Evolutionary conservation across 2,113 vertebrate species (phyloP).

Genomic region (Melanotaenia duboulayi): DNA sequence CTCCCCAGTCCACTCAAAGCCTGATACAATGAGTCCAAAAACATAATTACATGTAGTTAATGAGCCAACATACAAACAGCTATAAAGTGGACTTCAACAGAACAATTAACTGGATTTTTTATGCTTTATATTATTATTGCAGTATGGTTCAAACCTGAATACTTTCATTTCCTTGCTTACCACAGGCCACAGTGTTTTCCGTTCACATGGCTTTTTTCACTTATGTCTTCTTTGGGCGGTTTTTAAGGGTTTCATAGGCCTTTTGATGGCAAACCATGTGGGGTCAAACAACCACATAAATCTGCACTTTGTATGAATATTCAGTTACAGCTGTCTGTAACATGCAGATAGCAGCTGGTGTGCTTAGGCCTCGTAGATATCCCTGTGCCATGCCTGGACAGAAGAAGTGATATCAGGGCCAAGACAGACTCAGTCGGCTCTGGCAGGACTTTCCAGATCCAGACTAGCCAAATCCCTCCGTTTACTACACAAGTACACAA

Average conservation of each 20-base stretch:
- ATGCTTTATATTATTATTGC: background rate
- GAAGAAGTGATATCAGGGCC: slow-evolving; percentile 72
- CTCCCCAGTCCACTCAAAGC: background rate
- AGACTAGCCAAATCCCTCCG: slow-evolving; percentile 46
- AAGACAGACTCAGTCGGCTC: slow-evolving; percentile 46
- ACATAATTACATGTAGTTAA: slow-evolving; percentile 29
- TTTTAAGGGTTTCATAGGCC: slow-evolving; percentile 36
- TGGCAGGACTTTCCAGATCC: slow-evolving; percentile 34
- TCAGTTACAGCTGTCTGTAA: slow-evolving; percentile 80
- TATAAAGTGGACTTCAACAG: background rate
- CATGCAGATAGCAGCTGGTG: slow-evolving; percentile 78
- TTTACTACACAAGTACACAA: slow-evolving; percentile 29
- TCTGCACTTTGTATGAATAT: slow-evolving; percentile 80
- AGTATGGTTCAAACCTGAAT: background rate
- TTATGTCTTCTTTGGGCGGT: slow-evolving; percentile 21
- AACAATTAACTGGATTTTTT: background rate
- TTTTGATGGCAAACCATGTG: slow-evolving; percentile 29
- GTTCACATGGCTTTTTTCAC: slow-evolving; percentile 8
- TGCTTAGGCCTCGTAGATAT: slow-evolving; percentile 65
- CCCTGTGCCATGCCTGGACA: slow-evolving; percentile 74
- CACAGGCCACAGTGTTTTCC: background rate
- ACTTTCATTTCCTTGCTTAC: background rate
- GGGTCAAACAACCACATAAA: slow-evolving; percentile 74
- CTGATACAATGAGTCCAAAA: slow-evolving; percentile 18
- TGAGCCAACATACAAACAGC: slow-evolving; percentile 9